Conservation (phyloP, 2,113 vertebrate genomes). For the Herpetotheres cachinnans region DNA sequence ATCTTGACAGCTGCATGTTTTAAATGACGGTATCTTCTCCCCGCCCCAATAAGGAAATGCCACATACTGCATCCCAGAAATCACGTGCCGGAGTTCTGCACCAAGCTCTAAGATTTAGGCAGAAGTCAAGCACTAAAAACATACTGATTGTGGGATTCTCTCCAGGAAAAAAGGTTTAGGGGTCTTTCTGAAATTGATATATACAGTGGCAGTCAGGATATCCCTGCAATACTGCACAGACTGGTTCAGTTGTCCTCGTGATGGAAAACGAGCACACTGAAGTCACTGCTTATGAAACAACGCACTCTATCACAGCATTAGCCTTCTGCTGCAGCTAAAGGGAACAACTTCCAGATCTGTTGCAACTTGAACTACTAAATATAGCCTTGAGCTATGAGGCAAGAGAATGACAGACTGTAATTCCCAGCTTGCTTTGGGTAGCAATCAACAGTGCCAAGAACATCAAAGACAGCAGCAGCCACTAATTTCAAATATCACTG, state of each 20-base stretch:
- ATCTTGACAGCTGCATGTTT: neutral
- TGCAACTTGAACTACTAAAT: constrained; percentile 39
- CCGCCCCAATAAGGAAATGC: neutral
- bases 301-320: neutral
- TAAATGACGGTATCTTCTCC: neutral
- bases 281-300: neutral
- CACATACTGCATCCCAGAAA: neutral
- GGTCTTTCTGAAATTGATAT: neutral
- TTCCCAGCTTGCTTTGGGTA: constrained; percentile 41
- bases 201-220: neutral
- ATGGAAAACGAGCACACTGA: neutral
- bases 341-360: constrained; percentile 37
- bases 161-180: neutral
- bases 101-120: neutral
- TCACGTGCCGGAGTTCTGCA: rapidly evolving
- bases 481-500: neutral
- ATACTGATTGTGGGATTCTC: neutral
- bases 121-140: neutral
- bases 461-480: constrained; percentile 11
- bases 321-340: neutral
- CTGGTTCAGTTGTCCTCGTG: neutral
- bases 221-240: neutral
- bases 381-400: constrained; percentile 54
- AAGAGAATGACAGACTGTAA: neutral
- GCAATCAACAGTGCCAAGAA: constrained; percentile 1